Conservation (phyloP, 2,797 vertebrate species). For the Peromyscus attwateri region DNA sequence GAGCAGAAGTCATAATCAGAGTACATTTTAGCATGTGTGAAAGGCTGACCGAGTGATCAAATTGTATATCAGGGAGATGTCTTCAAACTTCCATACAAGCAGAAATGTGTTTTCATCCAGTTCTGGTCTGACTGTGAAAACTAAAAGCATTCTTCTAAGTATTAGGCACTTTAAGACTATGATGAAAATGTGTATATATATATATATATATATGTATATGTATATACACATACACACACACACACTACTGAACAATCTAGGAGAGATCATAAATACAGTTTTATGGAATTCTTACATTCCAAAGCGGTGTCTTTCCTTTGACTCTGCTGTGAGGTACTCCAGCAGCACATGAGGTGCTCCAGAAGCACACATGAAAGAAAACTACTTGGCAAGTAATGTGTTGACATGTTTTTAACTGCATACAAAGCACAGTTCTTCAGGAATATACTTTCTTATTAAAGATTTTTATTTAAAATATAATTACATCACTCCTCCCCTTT, state of each 20-base stretch:
- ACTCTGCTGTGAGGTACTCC: neutral
- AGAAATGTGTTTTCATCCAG: conserved; percentile 39
- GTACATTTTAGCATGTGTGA: neutral
- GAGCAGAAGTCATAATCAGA: conserved; percentile 43
- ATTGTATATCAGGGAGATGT: conserved; percentile 5
- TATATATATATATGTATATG: neutral
- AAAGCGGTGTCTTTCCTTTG: neutral
- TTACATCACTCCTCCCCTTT: neutral
- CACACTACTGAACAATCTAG: neutral
- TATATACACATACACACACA: too few species aligned
- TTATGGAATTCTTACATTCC: neutral
- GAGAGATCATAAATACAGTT: neutral
- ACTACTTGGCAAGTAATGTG: neutral
- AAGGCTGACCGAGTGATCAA: neutral
- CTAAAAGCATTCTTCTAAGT: neutral
- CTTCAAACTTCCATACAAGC: conserved; percentile 5
- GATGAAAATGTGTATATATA: neutral
- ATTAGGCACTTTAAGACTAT: neutral
- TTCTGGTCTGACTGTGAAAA: neutral
- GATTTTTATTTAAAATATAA: neutral
- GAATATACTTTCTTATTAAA: neutral
- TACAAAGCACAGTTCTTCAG: neutral
- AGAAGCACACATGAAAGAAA: neutral
- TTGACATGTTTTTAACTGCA: neutral
- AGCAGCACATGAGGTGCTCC: neutral